These are phyloP conservation scores for Montipora cactus DNA, from an alignment of 64 coral and sea anemone species.

Conservation along the genomic window DNA sequence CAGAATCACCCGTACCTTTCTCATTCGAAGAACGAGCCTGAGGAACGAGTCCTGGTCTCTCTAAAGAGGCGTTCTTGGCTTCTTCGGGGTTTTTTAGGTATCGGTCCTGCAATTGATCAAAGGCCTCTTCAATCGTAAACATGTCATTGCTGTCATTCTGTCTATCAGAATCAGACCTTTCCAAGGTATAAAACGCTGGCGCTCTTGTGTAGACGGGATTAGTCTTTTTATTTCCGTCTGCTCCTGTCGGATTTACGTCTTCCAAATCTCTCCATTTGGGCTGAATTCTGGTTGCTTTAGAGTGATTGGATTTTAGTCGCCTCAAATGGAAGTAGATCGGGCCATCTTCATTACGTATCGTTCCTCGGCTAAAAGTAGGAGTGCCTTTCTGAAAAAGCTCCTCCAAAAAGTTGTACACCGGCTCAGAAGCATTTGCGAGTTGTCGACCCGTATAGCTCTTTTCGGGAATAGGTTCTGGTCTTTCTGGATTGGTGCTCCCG, in stretches of 20 bases:
- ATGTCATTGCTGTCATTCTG: not conserved
- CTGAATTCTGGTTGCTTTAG: not conserved
- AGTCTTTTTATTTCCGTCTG: not conserved
- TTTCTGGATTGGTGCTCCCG: not conserved
- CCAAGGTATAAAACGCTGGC: not conserved
- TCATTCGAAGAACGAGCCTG: not conserved
- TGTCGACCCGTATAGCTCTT: not conserved
- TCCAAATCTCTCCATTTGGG: not conserved
- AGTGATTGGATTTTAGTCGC: constrained; percentile 4
- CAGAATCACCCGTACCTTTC: not conserved
- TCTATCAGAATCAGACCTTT: not conserved
- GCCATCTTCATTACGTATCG: not conserved
- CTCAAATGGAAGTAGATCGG: not conserved
- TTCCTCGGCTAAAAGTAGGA: not conserved
- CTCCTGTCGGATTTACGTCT: not conserved
- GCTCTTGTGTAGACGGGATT: not conserved
- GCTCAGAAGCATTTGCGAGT: not conserved
- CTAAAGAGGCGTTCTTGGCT: too few species aligned
- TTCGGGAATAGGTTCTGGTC: not conserved
- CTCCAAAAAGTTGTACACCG: constrained; percentile 6
- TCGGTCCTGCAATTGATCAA: not conserved
- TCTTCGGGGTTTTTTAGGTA: not conserved
- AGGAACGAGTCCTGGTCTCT: not conserved
- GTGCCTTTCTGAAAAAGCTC: not conserved
- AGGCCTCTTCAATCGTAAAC: not conserved